A percentile compares a stretch with the other conserved stretches of the same genome.
Conservation (phyloP, 2,113 vertebrate species). For the Esox niger region DNA sequence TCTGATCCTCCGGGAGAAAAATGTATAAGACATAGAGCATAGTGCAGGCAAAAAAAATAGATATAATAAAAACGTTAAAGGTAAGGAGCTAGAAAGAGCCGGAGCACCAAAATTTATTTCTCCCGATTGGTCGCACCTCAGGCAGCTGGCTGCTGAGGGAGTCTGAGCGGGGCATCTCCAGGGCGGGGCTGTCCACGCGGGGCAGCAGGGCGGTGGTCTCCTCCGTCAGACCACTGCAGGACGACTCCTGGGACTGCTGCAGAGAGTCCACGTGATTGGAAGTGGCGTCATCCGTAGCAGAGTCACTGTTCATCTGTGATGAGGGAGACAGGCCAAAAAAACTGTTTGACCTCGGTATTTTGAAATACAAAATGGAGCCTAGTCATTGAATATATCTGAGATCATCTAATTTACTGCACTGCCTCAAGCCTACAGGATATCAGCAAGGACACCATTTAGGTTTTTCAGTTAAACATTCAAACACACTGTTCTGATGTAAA, state of each 20-base stretch:
- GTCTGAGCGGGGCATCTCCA: constrained; percentile 90
- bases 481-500: neutral
- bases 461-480: constrained; percentile 41
- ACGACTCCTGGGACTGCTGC: constrained; percentile 89
- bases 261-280: constrained; percentile 87
- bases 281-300: constrained; percentile 78
- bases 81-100: constrained; percentile 80
- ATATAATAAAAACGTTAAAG: constrained; percentile 53
- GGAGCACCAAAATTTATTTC: constrained; percentile 84
- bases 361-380: neutral
- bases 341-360: neutral
- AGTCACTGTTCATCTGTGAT: constrained; percentile 85
- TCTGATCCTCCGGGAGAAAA: no score
- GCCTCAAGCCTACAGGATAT: neutral
- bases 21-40: neutral
- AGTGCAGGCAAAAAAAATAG: neutral
- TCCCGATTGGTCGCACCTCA: constrained; percentile 93
- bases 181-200: constrained; percentile 83
- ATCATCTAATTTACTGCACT: neutral
- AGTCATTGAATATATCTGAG: neutral
- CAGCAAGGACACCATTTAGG: constrained; percentile 19
- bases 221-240: constrained; percentile 82
- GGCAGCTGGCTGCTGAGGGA: constrained; percentile 96
- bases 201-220: constrained; percentile 76
- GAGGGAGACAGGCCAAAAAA: neutral